Evolutionary conservation across 2,797 vertebrate genomes (phyloP), one percentile per base, ranked within the genome.

Genomic region (Vespertilio murinus): DNA sequence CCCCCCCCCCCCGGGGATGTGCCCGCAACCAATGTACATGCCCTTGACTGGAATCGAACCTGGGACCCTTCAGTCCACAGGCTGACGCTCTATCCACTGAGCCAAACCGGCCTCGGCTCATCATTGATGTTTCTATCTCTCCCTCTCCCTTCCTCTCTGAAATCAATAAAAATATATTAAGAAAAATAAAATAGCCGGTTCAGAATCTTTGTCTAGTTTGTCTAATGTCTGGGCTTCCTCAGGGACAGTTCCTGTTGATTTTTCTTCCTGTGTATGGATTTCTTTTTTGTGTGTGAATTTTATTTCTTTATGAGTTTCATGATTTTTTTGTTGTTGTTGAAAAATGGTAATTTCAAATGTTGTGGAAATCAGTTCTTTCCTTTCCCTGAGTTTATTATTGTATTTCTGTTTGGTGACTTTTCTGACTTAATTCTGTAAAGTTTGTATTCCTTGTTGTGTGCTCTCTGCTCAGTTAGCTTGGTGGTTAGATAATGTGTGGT

Each of bases 401-500:
- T 65, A 33, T 81, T 71, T 88, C 74, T 70, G 16, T 89, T 84
- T 47, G 28, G 64, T 84, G 54, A 33, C 61, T 64, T 64, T 64
- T 64, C 61, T 64, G 61, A 64, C 30, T 33, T 65, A 65, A 65
- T 65, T 83, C 14, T 79, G 25, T 78, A 54, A 90, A 20, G 28
- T 71, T 6, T 83, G 11, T 83, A 38, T 83, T 88, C 23, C 83
- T 92, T 79, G 38, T 78, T 23, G 4, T 69, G 61, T 91, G 56
- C 8, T 67, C 59, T 81, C 54, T 81, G 40, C 47, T 67, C 33
- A 40, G 42, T 86, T 94, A 59, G 40, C 33, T 75, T 94, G 49
- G 28, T 94, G 82, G 38, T 91, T 40, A 81, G 23, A 17, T 94
- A 94, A 86, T 69, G 49, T 65, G 20, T 80, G 23, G 25, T 17